Base-by-base conservation (phyloP, 1,140 invertebrate species). In the Grapholita molesta region DNA sequence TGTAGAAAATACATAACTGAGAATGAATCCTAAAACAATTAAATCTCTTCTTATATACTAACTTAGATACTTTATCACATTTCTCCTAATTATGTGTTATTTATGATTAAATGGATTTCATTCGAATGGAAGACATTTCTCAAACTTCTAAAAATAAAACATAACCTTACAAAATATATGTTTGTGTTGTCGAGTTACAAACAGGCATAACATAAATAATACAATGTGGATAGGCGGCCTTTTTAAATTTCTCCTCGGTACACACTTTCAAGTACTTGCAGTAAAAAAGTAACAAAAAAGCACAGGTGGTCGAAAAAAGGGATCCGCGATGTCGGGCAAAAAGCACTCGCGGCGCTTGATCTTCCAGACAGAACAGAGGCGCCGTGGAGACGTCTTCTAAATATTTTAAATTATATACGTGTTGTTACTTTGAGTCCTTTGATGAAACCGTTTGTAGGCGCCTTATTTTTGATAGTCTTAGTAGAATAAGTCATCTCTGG, bases 281-380 rank as follows among this genome's bases (percentile, higher is more conserved):
- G 7, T 28, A 28, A 61, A 28, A 69, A 35, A 75, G 70, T 68
- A 73, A 75, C 74, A 74, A 76, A 73, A 73, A 48, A 70, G 75
- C 71, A 84, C 85, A 86, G 80, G 78, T 85, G 82, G 61, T 67
- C 69, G 64, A 80, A 84, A 85, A 84, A 75, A 66, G 25, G 32
- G 12, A 24, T 70, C 48, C 73, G 61, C 53, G 68, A 52, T 69
- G 69, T 75, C 78, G 77, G 77, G 74, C 80, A 84, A 82, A 80
- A 82, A 83, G 75, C 80, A 74, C 78, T 72, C 70, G 76, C 71
- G 74, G 75, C 73, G 64, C 83, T 87, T 82, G 80, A 80, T 86
- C 80, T 86, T 85, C 69, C 67, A 68, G 70, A 55, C 33, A 11
- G 70, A 71, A 76, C 66, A 78, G n/a, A 35, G 33, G 23, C 35